Conservation (phyloP, 2,797 vertebrate species). For the Chrosomus eos region DNA sequence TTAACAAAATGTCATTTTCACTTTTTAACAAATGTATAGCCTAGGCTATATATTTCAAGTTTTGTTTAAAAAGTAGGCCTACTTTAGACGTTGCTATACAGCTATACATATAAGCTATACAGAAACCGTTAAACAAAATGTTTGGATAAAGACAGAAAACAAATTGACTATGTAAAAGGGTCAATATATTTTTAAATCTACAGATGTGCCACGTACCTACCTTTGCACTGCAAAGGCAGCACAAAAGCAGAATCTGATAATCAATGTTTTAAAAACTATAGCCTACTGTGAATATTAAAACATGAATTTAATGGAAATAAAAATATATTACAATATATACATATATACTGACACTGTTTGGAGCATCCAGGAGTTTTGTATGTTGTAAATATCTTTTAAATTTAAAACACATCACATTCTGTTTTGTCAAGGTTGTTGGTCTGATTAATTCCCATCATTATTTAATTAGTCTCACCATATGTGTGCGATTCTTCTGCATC, state of each 20-base stretch:
- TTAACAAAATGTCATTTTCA: not conserved
- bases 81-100: not conserved
- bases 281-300: not conserved
- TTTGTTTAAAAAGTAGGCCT: not conserved
- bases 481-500: conserved; percentile 12
- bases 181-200: not conserved
- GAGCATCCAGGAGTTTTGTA: not conserved
- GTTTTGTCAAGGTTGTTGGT: conserved; percentile 15
- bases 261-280: not conserved
- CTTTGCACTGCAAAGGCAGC: not conserved
- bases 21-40: too few species aligned
- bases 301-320: not conserved
- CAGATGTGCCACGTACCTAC: not conserved
- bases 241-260: not conserved
- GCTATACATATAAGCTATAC: not conserved
- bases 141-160: not conserved
- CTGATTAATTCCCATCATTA: conserved; percentile 35
- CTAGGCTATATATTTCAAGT: not conserved
- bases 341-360: not conserved
- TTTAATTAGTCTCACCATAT: conserved; percentile 41
- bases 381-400: conserved; percentile 4
- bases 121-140: not conserved
- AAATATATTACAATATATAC: too few species aligned
- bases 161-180: not conserved
- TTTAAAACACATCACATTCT: conserved; percentile 15